These are phyloP conservation scores for Cebidichthys violaceus DNA, from an alignment of 2,113 vertebrate genomes.

Conservation along the genomic window DNA sequence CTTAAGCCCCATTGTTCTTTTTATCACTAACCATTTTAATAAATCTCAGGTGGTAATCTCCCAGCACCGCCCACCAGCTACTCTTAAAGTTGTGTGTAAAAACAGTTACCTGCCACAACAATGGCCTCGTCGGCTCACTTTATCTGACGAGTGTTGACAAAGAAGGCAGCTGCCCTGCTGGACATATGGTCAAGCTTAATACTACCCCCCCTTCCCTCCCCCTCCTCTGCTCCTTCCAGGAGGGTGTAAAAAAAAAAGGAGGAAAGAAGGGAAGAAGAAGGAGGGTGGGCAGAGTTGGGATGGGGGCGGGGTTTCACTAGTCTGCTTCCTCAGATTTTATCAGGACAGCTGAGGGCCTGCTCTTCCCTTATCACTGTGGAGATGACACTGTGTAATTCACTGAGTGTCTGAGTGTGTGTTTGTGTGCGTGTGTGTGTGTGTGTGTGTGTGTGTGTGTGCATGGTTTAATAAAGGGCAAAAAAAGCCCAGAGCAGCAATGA, in stretches of 20 bases:
- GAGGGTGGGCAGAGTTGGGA: not conserved
- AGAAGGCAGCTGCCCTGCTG: slow-evolving; percentile 73
- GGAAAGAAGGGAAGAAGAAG: not conserved
- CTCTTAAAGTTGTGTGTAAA: slow-evolving; percentile 82
- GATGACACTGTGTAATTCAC: slow-evolving; percentile 68
- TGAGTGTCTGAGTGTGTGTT: slow-evolving; percentile 35
- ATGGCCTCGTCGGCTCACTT: slow-evolving; percentile 69
- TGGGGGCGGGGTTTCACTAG: not conserved
- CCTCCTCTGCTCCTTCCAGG: slow-evolving; percentile 27
- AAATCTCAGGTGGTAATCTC: slow-evolving; percentile 96
- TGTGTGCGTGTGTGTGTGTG: slow-evolving; percentile 37
- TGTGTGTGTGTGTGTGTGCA: slow-evolving; percentile 36
- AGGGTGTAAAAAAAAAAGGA: not conserved
- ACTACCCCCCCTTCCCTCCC: slow-evolving; percentile 20
- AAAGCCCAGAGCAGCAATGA: slow-evolving; percentile 60
- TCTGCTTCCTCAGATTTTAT: slow-evolving; percentile 69
- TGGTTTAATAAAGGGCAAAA: slow-evolving; percentile 70
- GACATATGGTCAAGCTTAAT: slow-evolving; percentile 73
- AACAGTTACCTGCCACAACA: slow-evolving; percentile 83
- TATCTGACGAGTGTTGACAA: slow-evolving; percentile 85
- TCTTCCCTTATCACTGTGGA: slow-evolving; percentile 66
- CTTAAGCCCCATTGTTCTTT: slow-evolving; percentile 89
- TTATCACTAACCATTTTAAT: slow-evolving; percentile 96
- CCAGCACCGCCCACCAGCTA: slow-evolving; percentile 85
- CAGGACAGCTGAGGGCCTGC: slow-evolving; percentile 46